Evolutionary conservation across 2,888 invertebrate species (phyloP).

Genomic region (Drosophila austrosaltans): DNA sequence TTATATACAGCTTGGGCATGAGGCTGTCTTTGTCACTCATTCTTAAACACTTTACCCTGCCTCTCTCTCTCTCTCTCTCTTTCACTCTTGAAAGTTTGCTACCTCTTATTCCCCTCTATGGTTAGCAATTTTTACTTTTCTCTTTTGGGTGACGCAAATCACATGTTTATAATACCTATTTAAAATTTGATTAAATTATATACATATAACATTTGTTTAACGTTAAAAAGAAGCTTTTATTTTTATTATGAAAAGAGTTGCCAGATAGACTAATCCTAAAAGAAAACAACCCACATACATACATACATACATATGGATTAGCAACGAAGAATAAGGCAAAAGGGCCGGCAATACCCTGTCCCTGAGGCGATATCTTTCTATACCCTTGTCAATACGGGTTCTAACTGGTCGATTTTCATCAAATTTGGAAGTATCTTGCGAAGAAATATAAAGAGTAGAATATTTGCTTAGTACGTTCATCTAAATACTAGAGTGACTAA

Average conservation of each 20-base stretch:
- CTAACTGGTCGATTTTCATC: too few relatives aligned
- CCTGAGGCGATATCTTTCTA: too few relatives aligned
- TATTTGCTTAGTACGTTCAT: too few relatives aligned
- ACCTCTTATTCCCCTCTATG: constrained; percentile 16
- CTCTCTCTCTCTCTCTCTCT: constrained; percentile 18
- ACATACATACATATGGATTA: too few relatives aligned
- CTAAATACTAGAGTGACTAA: too few relatives aligned
- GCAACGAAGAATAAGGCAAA: too few relatives aligned
- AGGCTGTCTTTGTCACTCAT: constrained; percentile 9
- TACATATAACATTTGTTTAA: constrained; percentile 38
- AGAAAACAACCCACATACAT: neutral
- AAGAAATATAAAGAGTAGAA: too few relatives aligned
- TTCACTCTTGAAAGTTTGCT: neutral
- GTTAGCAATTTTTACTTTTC: constrained; percentile 12
- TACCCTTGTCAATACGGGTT: too few relatives aligned
- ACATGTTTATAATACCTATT: constrained; percentile 39
- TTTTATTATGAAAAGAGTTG: constrained; percentile 27
- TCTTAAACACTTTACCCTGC: constrained; percentile 15
- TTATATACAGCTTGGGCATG: constrained; percentile 1
- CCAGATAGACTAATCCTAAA: constrained; percentile 21
- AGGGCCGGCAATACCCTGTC: too few relatives aligned
- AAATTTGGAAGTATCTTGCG: too few relatives aligned
- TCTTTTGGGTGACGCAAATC: constrained; percentile 48
- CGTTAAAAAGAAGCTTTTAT: constrained; percentile 23
- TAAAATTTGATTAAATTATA: constrained; percentile 41